Evolutionary conservation across 2,113 vertebrate genomes (phyloP).

Genomic region (Hydrochoerus hydrochaeris): DNA sequence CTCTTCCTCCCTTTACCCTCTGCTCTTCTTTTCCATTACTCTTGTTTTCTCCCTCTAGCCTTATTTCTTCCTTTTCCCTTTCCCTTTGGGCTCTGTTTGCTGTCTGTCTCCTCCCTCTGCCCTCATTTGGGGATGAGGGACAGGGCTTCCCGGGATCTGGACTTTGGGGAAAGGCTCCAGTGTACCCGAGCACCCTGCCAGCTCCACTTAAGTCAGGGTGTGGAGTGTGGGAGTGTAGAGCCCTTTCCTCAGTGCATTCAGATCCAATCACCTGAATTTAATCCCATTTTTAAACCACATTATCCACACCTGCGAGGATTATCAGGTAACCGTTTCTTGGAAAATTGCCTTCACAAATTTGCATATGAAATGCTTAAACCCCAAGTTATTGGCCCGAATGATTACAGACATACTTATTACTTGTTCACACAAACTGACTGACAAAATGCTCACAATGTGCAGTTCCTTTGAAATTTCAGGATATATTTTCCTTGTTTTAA

Average conservation of each 20-base stretch:
- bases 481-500: slow-evolving; percentile 70
- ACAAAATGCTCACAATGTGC: slow-evolving; percentile 42
- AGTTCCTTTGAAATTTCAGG: slow-evolving; percentile 68
- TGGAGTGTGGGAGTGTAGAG: background rate
- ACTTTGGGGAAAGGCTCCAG: background rate
- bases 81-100: background rate
- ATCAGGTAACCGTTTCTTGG: slow-evolving; percentile 68
- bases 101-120: background rate
- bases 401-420: slow-evolving; percentile 72
- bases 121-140: background rate
- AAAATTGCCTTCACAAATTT: slow-evolving; percentile 67
- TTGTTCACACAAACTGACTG: slow-evolving; percentile 60
- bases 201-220: background rate
- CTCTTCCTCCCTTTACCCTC: no score
- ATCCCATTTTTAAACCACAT: slow-evolving; percentile 43
- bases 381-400: slow-evolving; percentile 65
- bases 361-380: slow-evolving; percentile 69
- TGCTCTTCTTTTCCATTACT: background rate
- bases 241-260: background rate
- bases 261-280: background rate
- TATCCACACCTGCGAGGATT: slow-evolving; percentile 34
- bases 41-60: background rate
- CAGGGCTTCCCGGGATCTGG: no score
- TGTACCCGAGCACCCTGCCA: rapidly evolving
- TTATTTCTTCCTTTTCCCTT: no score